A percentile compares a stretch with the other conserved stretches of the same genome.
Conservation (phyloP, 1,140 invertebrate species). For the Thrips palmi region DNA sequence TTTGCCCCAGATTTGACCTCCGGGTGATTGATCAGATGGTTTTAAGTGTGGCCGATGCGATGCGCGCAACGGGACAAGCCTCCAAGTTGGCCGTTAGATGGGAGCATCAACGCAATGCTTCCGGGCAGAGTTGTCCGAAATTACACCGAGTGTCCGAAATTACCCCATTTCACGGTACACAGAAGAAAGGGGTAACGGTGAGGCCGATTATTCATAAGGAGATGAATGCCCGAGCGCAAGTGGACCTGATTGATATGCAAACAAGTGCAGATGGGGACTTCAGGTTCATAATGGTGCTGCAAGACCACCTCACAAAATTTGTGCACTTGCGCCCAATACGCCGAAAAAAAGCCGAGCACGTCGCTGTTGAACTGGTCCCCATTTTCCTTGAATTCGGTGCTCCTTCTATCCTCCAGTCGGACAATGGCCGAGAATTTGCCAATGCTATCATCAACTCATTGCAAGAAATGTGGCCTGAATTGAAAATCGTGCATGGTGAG, state of each 20-base stretch:
- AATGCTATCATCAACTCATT: slow-evolving; percentile 20
- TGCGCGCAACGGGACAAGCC: too few relatives aligned
- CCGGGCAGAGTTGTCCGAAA: too few relatives aligned
- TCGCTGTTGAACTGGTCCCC: too few relatives aligned
- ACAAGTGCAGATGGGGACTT: slow-evolving; percentile 22
- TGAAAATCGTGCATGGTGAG: slow-evolving; percentile 22
- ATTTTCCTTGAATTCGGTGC: slow-evolving; percentile 22
- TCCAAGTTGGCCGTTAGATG: too few relatives aligned
- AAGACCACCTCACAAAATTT: slow-evolving; percentile 29
- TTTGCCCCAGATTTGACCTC: too few relatives aligned
- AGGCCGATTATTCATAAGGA: slow-evolving; percentile 20
- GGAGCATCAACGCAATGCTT: too few relatives aligned
- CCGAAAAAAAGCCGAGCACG: too few relatives aligned
- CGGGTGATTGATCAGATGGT: too few relatives aligned
- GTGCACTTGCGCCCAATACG: slow-evolving; percentile 19
- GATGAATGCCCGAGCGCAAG: slow-evolving; percentile 23
- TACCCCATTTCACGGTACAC: too few relatives aligned
- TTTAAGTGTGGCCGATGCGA: too few relatives aligned
- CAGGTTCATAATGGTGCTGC: slow-evolving; percentile 27
- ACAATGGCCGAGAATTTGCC: slow-evolving; percentile 23
- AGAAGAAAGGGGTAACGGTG: slow-evolving; percentile 19
- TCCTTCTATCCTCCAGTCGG: slow-evolving; percentile 20
- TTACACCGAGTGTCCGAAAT: too few relatives aligned
- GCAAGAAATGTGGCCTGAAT: slow-evolving; percentile 20
- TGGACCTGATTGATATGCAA: slow-evolving; percentile 29